Evolutionary conservation across 2,797 vertebrate species (phyloP), one percentile per base, ranked within the genome.

Genomic region (Periophthalmus magnuspinnatus): DNA sequence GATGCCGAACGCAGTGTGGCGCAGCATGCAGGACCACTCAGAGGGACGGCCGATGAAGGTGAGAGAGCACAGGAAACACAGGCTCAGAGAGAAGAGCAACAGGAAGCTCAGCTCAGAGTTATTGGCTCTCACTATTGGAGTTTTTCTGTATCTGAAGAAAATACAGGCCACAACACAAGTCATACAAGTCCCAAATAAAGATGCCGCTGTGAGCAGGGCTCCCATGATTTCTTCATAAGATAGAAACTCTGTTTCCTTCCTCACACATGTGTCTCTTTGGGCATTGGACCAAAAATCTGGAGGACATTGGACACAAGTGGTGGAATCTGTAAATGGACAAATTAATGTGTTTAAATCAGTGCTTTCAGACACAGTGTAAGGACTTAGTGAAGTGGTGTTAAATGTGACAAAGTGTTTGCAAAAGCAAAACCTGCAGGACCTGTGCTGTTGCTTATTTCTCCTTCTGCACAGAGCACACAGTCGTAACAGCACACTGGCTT

Each of bases 41-140:
- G 92, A 85, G 67, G 92, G 93, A 7, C 65, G 86, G 0, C 93
- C 93, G 0, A 94, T 92, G 78, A 93, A 92, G 48, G 91, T 94
- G 48, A 94, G 74, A 56, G 93, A 93, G 11, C 91, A 93, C 59
- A 93, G 86, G 72, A 94, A 93, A 68, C 92, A 93, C 74, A 93
- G 77, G 54, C 75, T 89, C 72, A 93, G 36, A 3, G 92, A 94
- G 79, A 93, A 91, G 68, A 94, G 90, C 70, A 94, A 78, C 75
- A 94, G 78, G 77, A 93, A 94, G 77, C 93, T 94, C 80, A 94
- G 73, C 66, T 94, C 93, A 33, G 91, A 93, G 77, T 93, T 94
- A 81, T 93, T 94, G 55, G 93, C 92, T 58, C 80, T 91, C 5
- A 94, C 92, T 14, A 94, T 84, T 0, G 93, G 88, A 21, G 93